phyloP scores from a whole-genome alignment of 2,888 invertebrate species.

The Patella depressa region DNA sequence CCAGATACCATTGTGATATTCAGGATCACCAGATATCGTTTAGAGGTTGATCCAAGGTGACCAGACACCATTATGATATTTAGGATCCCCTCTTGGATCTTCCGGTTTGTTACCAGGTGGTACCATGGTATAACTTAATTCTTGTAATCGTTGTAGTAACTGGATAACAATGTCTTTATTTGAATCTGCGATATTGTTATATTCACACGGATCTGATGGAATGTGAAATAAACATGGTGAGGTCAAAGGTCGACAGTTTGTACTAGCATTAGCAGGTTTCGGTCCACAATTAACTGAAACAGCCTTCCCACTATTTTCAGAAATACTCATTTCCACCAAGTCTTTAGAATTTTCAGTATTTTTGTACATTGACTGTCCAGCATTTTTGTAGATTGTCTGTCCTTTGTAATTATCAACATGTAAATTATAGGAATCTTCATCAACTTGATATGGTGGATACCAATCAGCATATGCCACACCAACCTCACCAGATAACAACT shows the following conservation, averaged over 20 bases:
- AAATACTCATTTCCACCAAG: slow-evolving; percentile 20
- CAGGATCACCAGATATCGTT: too few species aligned
- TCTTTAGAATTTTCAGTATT: neutral
- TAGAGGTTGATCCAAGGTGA: slow-evolving; percentile 68
- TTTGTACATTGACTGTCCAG: neutral
- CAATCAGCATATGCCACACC: slow-evolving; percentile 53
- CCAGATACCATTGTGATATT: too few species aligned
- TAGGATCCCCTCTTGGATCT: slow-evolving; percentile 82
- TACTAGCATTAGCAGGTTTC: slow-evolving; percentile 62
- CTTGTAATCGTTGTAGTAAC: slow-evolving; percentile 71
- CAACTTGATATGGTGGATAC: slow-evolving; percentile 58
- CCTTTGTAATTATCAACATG: slow-evolving; percentile 28
- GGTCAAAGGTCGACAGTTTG: slow-evolving; percentile 77
- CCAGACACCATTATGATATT: slow-evolving; percentile 84
- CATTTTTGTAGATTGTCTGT: neutral
- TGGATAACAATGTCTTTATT: slow-evolving; percentile 61
- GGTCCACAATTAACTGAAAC: slow-evolving; percentile 57
- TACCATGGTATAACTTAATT: slow-evolving; percentile 79
- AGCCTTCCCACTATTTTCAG: slow-evolving; percentile 63
- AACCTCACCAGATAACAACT: slow-evolving; percentile 58
- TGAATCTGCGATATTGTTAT: slow-evolving; percentile 75
- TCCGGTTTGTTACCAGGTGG: slow-evolving; percentile 81
- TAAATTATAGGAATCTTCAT: slow-evolving; percentile 26
- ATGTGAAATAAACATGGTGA: slow-evolving; percentile 87
- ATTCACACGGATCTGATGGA: slow-evolving; percentile 88